Evolutionary conservation across 2,797 vertebrate genomes (phyloP), one percentile per base, ranked within the genome.

Genomic region (Miopithecus talapoin): DNA sequence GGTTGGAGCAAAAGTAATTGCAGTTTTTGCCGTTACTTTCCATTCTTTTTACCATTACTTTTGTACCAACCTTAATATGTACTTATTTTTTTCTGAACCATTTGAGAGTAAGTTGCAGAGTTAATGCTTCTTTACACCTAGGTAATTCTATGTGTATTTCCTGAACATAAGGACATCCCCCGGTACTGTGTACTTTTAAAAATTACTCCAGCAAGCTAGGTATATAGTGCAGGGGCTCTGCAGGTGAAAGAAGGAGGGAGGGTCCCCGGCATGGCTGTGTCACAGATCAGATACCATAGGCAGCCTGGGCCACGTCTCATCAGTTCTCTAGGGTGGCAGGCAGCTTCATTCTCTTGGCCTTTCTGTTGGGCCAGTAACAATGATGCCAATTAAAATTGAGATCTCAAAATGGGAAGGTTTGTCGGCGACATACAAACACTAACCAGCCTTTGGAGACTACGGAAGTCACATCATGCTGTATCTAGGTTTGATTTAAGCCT

Each of bases 361-460:
- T 72, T 11, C 39, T 0, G 0, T n/a, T 26, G 41, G 55, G 46
- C 88, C 28, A 2, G 55, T 75, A 43, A 53, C n/a, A 17, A 30
- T 17, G 93, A 89, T 61, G 30, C 81, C 90, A 28, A 86, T 83
- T 85, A 93, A 89, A 91, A 39, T 7, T 12, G 85, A 90, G 97
- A 46, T 43, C 59, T 43, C 4, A 7, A 76, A 79, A 64, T 4
- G 0, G 30, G 57, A 39, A 46, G 48, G 55, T 28, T 53, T 41
- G 1, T 88, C 1, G 1, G 21, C 68, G 8, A 14, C 6, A 16
- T 2, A 4, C 2, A 36, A 46, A 46, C n/a, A 16, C 78, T 11
- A 28, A 2, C 41, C 41, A 24, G 48, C 36, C 85, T 26, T 28
- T 12, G 41, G 94, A 86, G 88, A 46, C 39, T 2, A 3, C n/a